Evolutionary conservation across 2,113 vertebrate species (phyloP).

Genomic region (Poicephalus gulielmi): DNA sequence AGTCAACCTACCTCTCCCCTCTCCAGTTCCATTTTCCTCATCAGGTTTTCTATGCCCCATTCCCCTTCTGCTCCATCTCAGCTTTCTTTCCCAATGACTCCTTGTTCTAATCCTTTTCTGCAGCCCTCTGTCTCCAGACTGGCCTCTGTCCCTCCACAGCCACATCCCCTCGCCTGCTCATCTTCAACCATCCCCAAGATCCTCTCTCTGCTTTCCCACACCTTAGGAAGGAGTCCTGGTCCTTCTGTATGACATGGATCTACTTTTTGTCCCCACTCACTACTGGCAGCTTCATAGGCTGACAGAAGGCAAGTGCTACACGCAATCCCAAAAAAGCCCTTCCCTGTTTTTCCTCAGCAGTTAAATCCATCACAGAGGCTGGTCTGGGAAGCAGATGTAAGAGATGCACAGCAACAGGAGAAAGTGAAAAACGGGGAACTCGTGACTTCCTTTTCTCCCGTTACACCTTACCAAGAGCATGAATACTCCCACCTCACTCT

Average conservation of each 20-base stretch:
- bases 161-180: background rate
- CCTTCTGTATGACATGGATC: background rate
- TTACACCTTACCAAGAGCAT: background rate
- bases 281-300: background rate
- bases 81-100: background rate
- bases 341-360: background rate
- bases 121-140: background rate
- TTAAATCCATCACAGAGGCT: background rate
- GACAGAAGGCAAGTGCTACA: background rate
- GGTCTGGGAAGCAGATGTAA: slow-evolving; percentile 2
- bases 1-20: background rate
- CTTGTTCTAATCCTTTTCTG: background rate
- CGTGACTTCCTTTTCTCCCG: background rate
- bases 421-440: background rate
- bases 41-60: background rate
- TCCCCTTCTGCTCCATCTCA: background rate
- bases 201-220: background rate
- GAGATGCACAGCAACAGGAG: background rate
- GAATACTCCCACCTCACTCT: background rate
- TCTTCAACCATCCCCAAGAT: background rate
- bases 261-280: background rate
- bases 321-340: background rate
- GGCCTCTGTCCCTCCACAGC: background rate
- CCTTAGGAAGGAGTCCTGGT: background rate
- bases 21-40: background rate